Evolutionary conservation across 2,797 vertebrate genomes (phyloP), one percentile per base, ranked within the genome.

Genomic region (Sebastes melanostomus): DNA sequence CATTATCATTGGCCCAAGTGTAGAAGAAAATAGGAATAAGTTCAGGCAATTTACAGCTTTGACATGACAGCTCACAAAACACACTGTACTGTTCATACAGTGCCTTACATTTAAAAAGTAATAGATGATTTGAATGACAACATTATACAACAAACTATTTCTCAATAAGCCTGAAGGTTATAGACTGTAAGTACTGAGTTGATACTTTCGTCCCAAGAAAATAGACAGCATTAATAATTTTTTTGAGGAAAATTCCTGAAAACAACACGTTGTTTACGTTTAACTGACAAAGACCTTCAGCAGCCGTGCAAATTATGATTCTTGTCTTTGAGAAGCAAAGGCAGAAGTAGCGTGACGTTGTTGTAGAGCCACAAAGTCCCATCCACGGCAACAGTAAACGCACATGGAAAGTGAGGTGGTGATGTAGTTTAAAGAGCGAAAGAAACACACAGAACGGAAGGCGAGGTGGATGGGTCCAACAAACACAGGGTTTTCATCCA

Each of bases 361-460:
- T 38, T 76, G 5, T 52, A 3, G 10, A 8, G 27, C 27, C 69
- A 42, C 9, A 24, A 29, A 9, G 18, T 68, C 38, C 13, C 2
- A 3, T 42, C 14, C 38, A 42, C 14, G 6, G 38, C 38, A 42
- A 16, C 1, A 6, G 38, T 16, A 42, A 42, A 16, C 13, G 2
- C 38, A 6, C 38, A 42, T 0, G 38, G 38, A 42, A 42, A 42
- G 38, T 14, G 38, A 0, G 0, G 38, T 16, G 14, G 38, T 42
- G 38, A 42, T 16, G 14, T 42, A 42, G 0, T 42, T 14, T 16
- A 16, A 42, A 42, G 38, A 42, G 13, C 2, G 5, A 50, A 50
- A 0, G 16, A 50, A 0, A 50, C 46, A 0, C 46, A 8, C 3
- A 1, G 22, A 0, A 0, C 0, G 5, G 13, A 2, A 42, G 0